Evolutionary conservation across 2,888 invertebrate species (phyloP), one percentile per base, ranked within the genome.

Genomic region (Eristalis tenax): DNA sequence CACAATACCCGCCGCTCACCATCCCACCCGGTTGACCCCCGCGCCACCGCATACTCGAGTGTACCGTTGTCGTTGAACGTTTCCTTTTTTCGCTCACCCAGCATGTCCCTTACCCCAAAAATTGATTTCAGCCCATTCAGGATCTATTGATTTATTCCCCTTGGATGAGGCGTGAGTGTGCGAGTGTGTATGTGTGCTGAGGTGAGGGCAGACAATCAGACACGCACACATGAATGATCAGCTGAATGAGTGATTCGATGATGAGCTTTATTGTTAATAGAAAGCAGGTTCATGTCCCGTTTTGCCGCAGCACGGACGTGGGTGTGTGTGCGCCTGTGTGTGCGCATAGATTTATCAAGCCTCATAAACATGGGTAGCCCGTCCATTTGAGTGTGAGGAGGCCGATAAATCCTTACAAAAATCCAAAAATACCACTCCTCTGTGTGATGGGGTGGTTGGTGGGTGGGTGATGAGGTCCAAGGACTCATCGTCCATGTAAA

Each of bases 181-280:
- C n/a, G 26, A 0, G n/a, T 11, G 11, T 11, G 10, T 1, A 1
- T 1, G 61, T 38, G 15, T 13, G 40, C 10, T 40, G 22, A 18
- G n/a, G 35, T 40, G 22, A 18, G n/a, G 35, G 23, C 43, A 73
- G 43, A 56, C 68, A 50, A 71, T 64, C 78, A 77, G 65, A 78
- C 82, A 82, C 85, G 78, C 77, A 82, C 82, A 82, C 82, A 64
- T 70, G 63, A 78, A 69, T 77, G 77, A 69, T 82, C 69, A 64
- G 28, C 50, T 63, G 79, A 84, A 75, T 84, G 79, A 66, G 64
- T 66, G 74, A 78, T 82, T 82, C 74, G 82, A 86, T 86, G 78
- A 82, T 78, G 85, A 78, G 77, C 82, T 70, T 78, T 70, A 85
- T 78, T 86, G 82, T 82, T 78, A 70, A 78, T 78, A 73, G 82